phyloP scores from a whole-genome alignment of 2,113 vertebrate genomes.

The Gavialis gangeticus region DNA sequence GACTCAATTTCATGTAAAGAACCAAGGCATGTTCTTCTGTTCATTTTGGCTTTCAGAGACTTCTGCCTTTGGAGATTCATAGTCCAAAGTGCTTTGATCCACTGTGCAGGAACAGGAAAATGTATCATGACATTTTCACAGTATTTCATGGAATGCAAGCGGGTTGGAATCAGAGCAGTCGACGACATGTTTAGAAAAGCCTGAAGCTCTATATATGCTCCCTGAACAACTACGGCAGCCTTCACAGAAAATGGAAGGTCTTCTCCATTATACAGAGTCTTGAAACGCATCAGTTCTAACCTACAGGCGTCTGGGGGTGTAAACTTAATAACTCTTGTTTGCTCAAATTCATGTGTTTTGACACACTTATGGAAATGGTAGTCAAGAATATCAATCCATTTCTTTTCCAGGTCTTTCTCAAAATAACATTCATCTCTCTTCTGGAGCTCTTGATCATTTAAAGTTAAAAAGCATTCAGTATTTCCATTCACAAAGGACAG shows the following conservation, averaged over 20 bases:
- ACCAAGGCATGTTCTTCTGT: slow-evolving; percentile 91
- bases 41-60: slow-evolving; percentile 95
- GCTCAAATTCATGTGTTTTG: slow-evolving; percentile 85
- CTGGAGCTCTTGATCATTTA: slow-evolving; percentile 90
- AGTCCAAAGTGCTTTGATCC: slow-evolving; percentile 93
- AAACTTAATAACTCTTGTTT: slow-evolving; percentile 88
- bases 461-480: slow-evolving; percentile 89
- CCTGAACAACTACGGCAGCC: slow-evolving; percentile 90
- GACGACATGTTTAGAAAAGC: slow-evolving; percentile 91
- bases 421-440: slow-evolving; percentile 83
- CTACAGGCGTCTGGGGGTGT: slow-evolving; percentile 87
- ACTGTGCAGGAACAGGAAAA: slow-evolving; percentile 91
- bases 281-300: slow-evolving; percentile 94
- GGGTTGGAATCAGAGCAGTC: slow-evolving; percentile 48
- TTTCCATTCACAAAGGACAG: slow-evolving; percentile 90
- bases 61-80: slow-evolving; percentile 92
- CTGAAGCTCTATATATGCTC: slow-evolving; percentile 93
- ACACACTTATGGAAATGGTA: slow-evolving; percentile 90
- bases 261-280: slow-evolving; percentile 76
- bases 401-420: slow-evolving; percentile 81
- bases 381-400: slow-evolving; percentile 88
- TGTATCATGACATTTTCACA: slow-evolving; percentile 91
- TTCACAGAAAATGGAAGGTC: slow-evolving; percentile 92
- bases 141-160: slow-evolving; percentile 67
- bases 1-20: slow-evolving; percentile 83